Conservation (phyloP, 2,113 vertebrate species). For the Tinamus guttatus region DNA sequence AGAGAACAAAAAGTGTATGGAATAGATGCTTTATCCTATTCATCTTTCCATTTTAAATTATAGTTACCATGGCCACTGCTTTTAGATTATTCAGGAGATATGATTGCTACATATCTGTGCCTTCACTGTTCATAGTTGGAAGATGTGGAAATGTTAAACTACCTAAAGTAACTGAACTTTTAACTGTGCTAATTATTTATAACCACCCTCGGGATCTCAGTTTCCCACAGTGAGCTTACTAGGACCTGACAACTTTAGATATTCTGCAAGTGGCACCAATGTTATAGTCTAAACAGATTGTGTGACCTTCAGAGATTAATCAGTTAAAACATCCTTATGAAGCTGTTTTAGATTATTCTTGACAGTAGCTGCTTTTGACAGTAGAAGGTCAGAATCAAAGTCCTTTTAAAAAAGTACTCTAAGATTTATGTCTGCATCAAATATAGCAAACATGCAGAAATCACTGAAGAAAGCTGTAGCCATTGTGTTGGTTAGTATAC, state of each 20-base stretch:
- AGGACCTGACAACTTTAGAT: constrained; percentile 81
- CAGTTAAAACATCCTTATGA: constrained; percentile 85
- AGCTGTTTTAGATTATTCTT: constrained; percentile 87
- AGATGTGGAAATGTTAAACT: constrained; percentile 78
- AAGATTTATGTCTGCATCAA: constrained; percentile 82
- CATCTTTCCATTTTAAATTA: constrained; percentile 68
- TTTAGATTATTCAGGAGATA: constrained; percentile 77
- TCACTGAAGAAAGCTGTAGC: constrained; percentile 68
- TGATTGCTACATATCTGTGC: constrained; percentile 67
- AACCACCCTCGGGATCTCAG: constrained; percentile 76
- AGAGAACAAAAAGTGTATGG: constrained; percentile 52
- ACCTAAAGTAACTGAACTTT: constrained; percentile 84
- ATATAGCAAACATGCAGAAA: constrained; percentile 79
- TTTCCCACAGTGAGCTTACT: constrained; percentile 75
- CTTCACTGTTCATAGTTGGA: constrained; percentile 56
- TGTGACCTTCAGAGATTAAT: constrained; percentile 88
- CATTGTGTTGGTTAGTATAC: neutral
- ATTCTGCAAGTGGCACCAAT: constrained; percentile 80
- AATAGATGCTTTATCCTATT: constrained; percentile 63
- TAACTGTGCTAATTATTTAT: constrained; percentile 86
- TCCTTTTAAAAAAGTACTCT: constrained; percentile 82
- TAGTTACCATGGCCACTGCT: constrained; percentile 76
- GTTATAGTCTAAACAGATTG: constrained; percentile 83
- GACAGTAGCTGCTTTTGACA: constrained; percentile 87
- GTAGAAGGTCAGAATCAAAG: constrained; percentile 87